Base-by-base conservation (phyloP, 2,797 vertebrate genomes). In the Oophaga sylvatica region DNA sequence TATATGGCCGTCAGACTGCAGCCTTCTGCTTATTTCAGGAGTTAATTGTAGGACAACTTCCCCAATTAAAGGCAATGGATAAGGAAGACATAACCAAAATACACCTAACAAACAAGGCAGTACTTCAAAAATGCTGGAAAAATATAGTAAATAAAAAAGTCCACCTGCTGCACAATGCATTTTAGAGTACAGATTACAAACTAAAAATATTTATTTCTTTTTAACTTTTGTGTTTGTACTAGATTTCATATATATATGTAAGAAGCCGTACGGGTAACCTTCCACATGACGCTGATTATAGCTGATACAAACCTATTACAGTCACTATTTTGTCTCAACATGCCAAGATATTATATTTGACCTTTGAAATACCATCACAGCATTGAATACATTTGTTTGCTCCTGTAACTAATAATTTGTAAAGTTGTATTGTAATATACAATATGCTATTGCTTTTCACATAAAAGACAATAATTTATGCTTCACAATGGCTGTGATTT, bases 301-400 rank as follows among this genome's bases (percentile, higher is more conserved):
- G 48, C 17, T 60, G 16, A 19, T 22, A 41, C n/a, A 78, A 10
- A 22, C 45, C 26, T 10, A 80, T 63, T 62, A 17, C 57, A 80
- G 17, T 35, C 75, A 56, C 12, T 78, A 57, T 53, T 57, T 78
- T 56, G 20, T n/a, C 53, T 78, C 75, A 26, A 78, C 75, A 78
- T n/a, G n/a, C 0, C 20, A 78, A 62, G 12, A 41, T 15, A 41
- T 31, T 62, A 41, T 26, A 29, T 63, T 62, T 80, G 59, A 63
- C 57, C 78, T 60, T 31, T 60, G 31, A 80, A 35, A 80, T 80
- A 62, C 22, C 57, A 80, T 35, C 26, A 78, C 17, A 35, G 10
- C 78, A 22, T n/a, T 45, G 59, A 20, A 62, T 35, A 35, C 10
- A 26, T n/a, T 80, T 80, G 29, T 7, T 63, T 41, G 29, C 31